phyloP scores from a whole-genome alignment of 2,888 invertebrate genomes.

The Drosophila ustulata region DNA sequence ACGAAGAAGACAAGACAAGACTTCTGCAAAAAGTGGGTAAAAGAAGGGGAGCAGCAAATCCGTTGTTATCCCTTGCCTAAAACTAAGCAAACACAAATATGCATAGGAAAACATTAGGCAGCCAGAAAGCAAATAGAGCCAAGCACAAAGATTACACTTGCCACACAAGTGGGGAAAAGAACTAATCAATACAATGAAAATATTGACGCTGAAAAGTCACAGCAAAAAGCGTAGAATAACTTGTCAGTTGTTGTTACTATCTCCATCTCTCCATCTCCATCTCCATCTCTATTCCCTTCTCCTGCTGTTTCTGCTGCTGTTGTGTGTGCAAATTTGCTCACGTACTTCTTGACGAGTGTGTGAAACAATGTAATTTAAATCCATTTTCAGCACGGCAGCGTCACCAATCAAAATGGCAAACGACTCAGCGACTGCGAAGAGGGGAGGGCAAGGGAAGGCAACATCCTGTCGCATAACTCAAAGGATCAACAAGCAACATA shows the following conservation, averaged over 20 bases:
- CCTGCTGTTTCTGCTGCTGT: background rate
- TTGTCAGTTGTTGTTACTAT: slow-evolving; percentile 55
- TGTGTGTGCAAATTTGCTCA: slow-evolving; percentile 56
- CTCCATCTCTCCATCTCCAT: background rate
- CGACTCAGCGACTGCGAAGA: slow-evolving; percentile 60
- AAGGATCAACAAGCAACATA: slow-evolving; percentile 72
- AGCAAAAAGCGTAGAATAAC: slow-evolving; percentile 41
- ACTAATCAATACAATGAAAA: slow-evolving; percentile 76
- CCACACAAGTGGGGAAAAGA: slow-evolving; percentile 22
- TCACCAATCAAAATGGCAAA: slow-evolving; percentile 81
- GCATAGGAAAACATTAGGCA: slow-evolving; percentile 31
- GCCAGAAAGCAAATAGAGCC: slow-evolving; percentile 31
- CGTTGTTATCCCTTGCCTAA: slow-evolving; percentile 59
- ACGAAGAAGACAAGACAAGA: background rate
- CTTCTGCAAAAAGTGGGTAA: background rate
- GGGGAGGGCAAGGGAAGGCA: background rate
- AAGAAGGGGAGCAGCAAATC: slow-evolving; percentile 32
- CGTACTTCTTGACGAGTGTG: slow-evolving; percentile 62
- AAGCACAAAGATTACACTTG: background rate
- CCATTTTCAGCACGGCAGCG: slow-evolving; percentile 80
- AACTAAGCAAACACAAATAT: slow-evolving; percentile 58
- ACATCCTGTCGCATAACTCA: slow-evolving; percentile 70
- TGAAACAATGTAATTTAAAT: slow-evolving; percentile 83
- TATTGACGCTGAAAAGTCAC: slow-evolving; percentile 76
- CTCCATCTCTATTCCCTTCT: background rate